A percentile compares a stretch with the other conserved stretches of the same genome.
Conservation (phyloP, 2,797 vertebrate species). For the Danio tinwini region DNA sequence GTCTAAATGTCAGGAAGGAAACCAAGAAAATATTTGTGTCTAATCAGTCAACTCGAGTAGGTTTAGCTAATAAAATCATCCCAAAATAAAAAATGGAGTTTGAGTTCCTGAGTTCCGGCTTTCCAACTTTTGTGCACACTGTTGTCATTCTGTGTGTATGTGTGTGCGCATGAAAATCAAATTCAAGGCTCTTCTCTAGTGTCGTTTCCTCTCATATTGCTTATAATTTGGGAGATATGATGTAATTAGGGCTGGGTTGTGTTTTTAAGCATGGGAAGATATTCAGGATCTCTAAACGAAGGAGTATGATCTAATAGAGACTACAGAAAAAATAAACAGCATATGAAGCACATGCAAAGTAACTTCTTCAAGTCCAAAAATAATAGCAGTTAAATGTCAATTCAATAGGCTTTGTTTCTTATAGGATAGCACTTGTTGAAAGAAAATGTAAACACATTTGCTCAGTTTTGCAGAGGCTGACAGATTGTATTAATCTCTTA, state of each 20-base stretch:
- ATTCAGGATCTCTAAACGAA: background rate
- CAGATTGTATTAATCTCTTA: slow-evolving; percentile 6
- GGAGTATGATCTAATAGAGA: background rate
- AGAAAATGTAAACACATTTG: background rate
- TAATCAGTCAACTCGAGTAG: slow-evolving; percentile 47
- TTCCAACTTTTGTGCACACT: slow-evolving; percentile 70
- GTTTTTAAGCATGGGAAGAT: background rate
- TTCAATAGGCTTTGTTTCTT: background rate
- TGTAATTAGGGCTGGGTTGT: slow-evolving; percentile 27
- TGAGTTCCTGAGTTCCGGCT: slow-evolving; percentile 69
- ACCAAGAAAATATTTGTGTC: slow-evolving; percentile 65
- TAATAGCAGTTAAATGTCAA: slow-evolving; percentile 14
- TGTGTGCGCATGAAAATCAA: background rate
- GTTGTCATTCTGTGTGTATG: background rate
- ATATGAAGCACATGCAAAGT: background rate
- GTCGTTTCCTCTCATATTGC: slow-evolving; percentile 25
- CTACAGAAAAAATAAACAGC: background rate
- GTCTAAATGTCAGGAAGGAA: slow-evolving; percentile 59
- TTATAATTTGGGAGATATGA: slow-evolving; percentile 30
- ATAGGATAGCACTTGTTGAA: background rate
- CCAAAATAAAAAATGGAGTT: slow-evolving; percentile 59
- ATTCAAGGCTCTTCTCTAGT: slow-evolving; percentile 19
- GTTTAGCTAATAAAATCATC: slow-evolving; percentile 57
- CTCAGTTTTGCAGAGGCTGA: slow-evolving; percentile 1
- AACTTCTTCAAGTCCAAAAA: slow-evolving; percentile 2